Percentiles rank a stretch among this genome's conserved stretches.
Evolutionary conservation across 1,140 invertebrate species (phyloP).

Genomic region (Rhopalosiphum padi): DNA sequence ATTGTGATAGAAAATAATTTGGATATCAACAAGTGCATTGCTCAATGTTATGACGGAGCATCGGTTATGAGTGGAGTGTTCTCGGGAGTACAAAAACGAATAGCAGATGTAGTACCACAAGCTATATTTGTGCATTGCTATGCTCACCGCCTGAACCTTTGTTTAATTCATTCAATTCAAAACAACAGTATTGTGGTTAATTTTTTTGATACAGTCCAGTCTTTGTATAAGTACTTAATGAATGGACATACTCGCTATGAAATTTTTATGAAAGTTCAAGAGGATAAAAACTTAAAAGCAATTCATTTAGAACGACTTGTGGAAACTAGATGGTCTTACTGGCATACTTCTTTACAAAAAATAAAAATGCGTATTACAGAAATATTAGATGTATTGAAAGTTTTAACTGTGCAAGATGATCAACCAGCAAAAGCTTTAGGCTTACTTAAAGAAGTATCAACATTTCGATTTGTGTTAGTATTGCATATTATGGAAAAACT

Average conservation of each 20-base stretch:
- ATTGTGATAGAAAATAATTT: not conserved
- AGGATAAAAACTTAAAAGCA: too few species aligned
- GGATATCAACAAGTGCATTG: constrained; percentile 29
- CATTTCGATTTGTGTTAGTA: too few species aligned
- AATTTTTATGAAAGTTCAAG: not conserved
- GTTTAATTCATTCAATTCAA: not conserved
- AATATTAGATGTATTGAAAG: too few species aligned
- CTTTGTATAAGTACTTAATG: constrained; percentile 16
- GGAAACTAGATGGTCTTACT: too few species aligned
- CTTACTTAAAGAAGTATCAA: too few species aligned
- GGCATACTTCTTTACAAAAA: too few species aligned
- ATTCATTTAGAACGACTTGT: too few species aligned
- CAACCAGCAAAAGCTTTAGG: too few species aligned
- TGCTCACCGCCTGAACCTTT: not conserved
- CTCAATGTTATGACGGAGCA: constrained; percentile 30
- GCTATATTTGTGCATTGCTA: not conserved
- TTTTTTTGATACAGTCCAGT: constrained; percentile 29
- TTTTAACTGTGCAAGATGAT: too few species aligned
- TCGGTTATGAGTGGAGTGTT: constrained; percentile 32
- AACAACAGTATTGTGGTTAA: not conserved
- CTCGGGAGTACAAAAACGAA: constrained; percentile 1
- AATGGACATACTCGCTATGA: not conserved
- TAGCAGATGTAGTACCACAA: not conserved
- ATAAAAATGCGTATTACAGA: too few species aligned
- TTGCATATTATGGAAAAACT: too few species aligned